phyloP scores from a whole-genome alignment of 1,140 invertebrate species.

The Atta colombica region DNA sequence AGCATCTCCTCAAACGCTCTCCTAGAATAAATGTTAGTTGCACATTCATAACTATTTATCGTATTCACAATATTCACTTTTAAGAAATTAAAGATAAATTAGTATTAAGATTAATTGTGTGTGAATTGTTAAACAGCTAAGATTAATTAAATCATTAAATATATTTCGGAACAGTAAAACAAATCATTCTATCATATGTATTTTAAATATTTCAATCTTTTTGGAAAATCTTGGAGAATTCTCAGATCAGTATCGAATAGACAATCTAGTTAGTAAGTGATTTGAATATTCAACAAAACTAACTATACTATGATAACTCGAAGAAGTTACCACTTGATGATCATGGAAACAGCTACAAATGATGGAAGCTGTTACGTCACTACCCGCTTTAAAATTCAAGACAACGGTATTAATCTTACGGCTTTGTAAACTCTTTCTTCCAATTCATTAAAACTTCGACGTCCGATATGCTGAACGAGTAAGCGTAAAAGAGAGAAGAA shows the following conservation, averaged over 20 bases:
- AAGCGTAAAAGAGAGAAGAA: slow-evolving; percentile 13
- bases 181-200: neutral
- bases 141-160: neutral
- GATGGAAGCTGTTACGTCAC: slow-evolving; percentile 65
- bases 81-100: too few relatives aligned
- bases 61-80: too few relatives aligned
- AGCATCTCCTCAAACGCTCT: too few relatives aligned
- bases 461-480: slow-evolving; percentile 59
- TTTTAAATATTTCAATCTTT: neutral
- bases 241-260: neutral
- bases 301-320: neutral
- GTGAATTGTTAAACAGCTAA: neutral
- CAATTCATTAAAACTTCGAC: slow-evolving; percentile 75
- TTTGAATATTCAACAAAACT: slow-evolving; percentile 35
- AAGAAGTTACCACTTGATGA: neutral
- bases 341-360: slow-evolving; percentile 57
- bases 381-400: slow-evolving; percentile 57
- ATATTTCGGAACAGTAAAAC: neutral
- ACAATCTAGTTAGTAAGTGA: slow-evolving; percentile 16
- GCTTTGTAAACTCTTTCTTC: slow-evolving; percentile 70
- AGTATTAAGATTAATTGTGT: too few relatives aligned
- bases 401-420: slow-evolving; percentile 69
- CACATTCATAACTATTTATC: too few relatives aligned
- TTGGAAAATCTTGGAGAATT: neutral
- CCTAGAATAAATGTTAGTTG: too few relatives aligned